Percentiles rank a stretch among this genome's conserved stretches.
These are phyloP conservation scores for Drosophila helvetica DNA, from an alignment of 2,888 invertebrate genomes.

Conservation along the genomic window DNA sequence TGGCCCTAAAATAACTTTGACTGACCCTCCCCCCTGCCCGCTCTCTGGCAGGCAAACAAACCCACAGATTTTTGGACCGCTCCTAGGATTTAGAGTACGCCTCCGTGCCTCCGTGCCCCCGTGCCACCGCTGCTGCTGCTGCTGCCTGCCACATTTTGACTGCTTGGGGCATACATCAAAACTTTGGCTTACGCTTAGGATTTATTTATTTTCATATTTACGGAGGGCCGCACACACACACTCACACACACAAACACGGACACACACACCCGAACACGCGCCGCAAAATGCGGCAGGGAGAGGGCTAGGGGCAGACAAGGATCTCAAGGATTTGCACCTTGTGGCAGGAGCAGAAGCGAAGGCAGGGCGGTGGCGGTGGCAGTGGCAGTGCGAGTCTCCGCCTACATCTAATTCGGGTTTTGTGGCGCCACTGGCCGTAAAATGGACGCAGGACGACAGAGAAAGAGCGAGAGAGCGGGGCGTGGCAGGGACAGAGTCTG, in stretches of 20 bases:
- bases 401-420: slow-evolving; percentile 70
- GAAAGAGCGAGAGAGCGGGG: background rate
- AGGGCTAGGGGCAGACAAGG: slow-evolving; percentile 61
- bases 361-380: background rate
- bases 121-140: slow-evolving; percentile 2
- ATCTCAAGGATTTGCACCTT: slow-evolving; percentile 81
- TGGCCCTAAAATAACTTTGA: slow-evolving; percentile 78
- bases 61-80: slow-evolving; percentile 41
- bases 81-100: slow-evolving; percentile 69
- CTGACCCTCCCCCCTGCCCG: slow-evolving; percentile 53
- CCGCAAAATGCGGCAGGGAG: slow-evolving; percentile 44
- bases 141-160: slow-evolving; percentile 68
- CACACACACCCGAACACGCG: slow-evolving; percentile 31
- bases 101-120: slow-evolving; percentile 40
- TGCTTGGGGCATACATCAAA: slow-evolving; percentile 80
- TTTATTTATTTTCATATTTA: slow-evolving; percentile 82
- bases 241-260: slow-evolving; percentile 35
- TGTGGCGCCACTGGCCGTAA: slow-evolving; percentile 60
- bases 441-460: slow-evolving; percentile 36
- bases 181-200: slow-evolving; percentile 78
- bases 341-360: slow-evolving; percentile 39
- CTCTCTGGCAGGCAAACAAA: slow-evolving; percentile 22
- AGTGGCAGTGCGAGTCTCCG: slow-evolving; percentile 42
- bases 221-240: slow-evolving; percentile 51
- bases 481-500: slow-evolving; percentile 43